Conservation (phyloP, 2,113 vertebrate species). For the Syngnathus scovelli region DNA sequence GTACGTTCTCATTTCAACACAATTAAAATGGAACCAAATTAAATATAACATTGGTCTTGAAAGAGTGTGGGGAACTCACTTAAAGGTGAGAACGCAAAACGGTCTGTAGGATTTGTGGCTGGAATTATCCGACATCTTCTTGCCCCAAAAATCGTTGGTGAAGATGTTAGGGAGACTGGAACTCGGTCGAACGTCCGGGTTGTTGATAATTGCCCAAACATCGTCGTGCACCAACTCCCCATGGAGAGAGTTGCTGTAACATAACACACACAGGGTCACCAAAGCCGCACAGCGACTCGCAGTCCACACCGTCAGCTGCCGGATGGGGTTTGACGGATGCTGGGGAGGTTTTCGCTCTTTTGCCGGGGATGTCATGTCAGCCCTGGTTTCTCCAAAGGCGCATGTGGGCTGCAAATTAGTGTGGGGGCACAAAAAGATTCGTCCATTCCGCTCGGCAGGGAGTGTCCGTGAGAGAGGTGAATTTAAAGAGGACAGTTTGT, state of each 20-base stretch:
- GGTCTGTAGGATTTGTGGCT: slow-evolving; percentile 98
- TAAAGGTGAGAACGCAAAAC: slow-evolving; percentile 91
- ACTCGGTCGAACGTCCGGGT: slow-evolving; percentile 82
- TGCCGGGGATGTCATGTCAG: slow-evolving; percentile 64
- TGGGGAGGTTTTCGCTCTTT: slow-evolving; percentile 38
- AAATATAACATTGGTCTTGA: neutral
- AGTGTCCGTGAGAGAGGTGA: slow-evolving; percentile 16
- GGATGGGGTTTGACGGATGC: slow-evolving; percentile 23
- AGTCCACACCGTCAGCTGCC: slow-evolving; percentile 28
- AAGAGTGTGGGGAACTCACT: slow-evolving; percentile 70
- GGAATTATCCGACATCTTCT: slow-evolving; percentile 87
- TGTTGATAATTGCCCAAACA: slow-evolving; percentile 93
- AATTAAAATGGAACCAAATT: neutral
- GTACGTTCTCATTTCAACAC: neutral
- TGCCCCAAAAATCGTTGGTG: slow-evolving; percentile 94
- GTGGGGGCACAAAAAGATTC: slow-evolving; percentile 12
- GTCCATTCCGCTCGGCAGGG: slow-evolving; percentile 39
- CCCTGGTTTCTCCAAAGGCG: slow-evolving; percentile 43
- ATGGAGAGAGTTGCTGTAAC: slow-evolving; percentile 81
- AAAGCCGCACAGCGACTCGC: slow-evolving; percentile 58
- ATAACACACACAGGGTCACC: slow-evolving; percentile 74
- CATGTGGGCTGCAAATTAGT: slow-evolving; percentile 18
- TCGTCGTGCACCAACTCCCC: slow-evolving; percentile 98
- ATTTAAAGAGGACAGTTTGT: slow-evolving; percentile 10
- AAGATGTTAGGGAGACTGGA: slow-evolving; percentile 79